Evolutionary conservation across 2,888 invertebrate species (phyloP), one percentile per base, ranked within the genome.

Genomic region (Cinara cedri): DNA sequence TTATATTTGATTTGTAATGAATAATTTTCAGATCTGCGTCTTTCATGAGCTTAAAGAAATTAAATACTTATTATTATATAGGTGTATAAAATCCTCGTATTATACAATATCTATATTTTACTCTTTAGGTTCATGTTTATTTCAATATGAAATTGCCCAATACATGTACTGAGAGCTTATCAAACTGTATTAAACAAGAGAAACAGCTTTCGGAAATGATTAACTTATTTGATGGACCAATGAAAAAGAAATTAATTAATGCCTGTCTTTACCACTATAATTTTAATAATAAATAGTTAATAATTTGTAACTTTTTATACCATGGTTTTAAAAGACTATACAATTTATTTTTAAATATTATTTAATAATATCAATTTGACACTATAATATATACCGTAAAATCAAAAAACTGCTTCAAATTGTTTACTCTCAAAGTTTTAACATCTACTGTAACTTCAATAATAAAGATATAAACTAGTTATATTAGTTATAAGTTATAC

Each of bases 241-340:
- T 10, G 2, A 51, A 16, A 49, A 83, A 81, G 72, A 81, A 82
- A 72, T 68, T 83, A 16, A 82, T 82, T 21, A 81, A 82, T n/a
- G 81, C 81, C 51, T 83, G 82, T 72, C 82, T 83, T 57, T 83
- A 83, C 74, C 81, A 80, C 34, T 68, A 24, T 57, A 57, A 49
- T 14, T 26, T 16, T 63, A 34, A 62, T 62, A 46, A 57, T 57
- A 55, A 11, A 0, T 66, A n/a, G n/a, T n/a, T n/a, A 49, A 66
- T 66, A 24, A 16, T 16, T 24, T 26, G 16, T n/a, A 60, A 3
- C 9, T 6, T 60, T 16, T 60, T 26, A n/a, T 60, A 26, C 26
- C 16, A 24, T 24, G 16, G 9, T 26, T 16, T 1, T 19, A 55
- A n/a, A n/a, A n/a, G n/a, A n/a, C n/a, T n/a, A n/a, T n/a, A n/a